Conservation (phyloP, 2,888 invertebrate genomes). For the Drosophila rellima region DNA sequence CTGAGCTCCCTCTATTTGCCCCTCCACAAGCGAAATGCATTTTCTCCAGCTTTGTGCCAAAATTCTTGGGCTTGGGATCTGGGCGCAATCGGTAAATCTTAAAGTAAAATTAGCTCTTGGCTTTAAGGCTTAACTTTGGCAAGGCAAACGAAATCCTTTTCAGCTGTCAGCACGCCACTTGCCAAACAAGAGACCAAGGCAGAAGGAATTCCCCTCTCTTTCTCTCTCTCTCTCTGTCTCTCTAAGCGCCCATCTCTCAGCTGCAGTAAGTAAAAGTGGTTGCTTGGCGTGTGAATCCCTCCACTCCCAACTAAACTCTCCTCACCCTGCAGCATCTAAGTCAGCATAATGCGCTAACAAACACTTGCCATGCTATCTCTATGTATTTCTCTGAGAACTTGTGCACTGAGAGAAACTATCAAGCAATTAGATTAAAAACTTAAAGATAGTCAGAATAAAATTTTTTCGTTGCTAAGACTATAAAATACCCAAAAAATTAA, state of each 20-base stretch:
- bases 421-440: not conserved
- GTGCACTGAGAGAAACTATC: conserved; percentile 46
- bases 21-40: conserved; percentile 36
- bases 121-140: conserved; percentile 81
- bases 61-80: conserved; percentile 41
- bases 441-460: not conserved
- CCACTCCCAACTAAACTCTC: conserved; percentile 2
- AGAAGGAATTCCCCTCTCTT: conserved; percentile 13
- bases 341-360: conserved; percentile 81
- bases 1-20: conserved; percentile 1
- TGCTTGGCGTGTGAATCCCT: conserved; percentile 42
- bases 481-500: too few species aligned
- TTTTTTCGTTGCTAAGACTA: too few species aligned
- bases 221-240: conserved; percentile 1
- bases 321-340: conserved; percentile 60
- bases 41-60: conserved; percentile 54
- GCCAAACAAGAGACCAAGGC: conserved; percentile 70
- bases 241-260: conserved; percentile 31
- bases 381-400: conserved; percentile 1
- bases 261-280: conserved; percentile 76
- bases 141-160: conserved; percentile 78
- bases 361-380: conserved; percentile 67
- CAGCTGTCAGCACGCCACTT: conserved; percentile 82
- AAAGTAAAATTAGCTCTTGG: conserved; percentile 80
- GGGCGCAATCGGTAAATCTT: conserved; percentile 66